Evolutionary conservation across 2,797 vertebrate genomes (phyloP), one percentile per base, ranked within the genome.

Genomic region (Geotrypetes seraphini): DNA sequence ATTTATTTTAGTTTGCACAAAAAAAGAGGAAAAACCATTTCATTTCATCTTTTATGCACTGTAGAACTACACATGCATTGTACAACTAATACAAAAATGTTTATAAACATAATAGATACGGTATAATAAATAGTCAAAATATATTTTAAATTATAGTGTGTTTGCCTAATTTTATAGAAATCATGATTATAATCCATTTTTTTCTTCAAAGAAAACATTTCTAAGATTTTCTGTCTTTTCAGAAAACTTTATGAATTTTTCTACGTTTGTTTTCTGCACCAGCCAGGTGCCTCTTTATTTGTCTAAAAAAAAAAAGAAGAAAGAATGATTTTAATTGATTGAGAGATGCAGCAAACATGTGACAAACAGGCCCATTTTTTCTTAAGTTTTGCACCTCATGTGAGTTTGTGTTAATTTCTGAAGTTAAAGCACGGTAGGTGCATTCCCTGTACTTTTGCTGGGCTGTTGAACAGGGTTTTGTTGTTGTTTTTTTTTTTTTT

Each of bases 201-300:
- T 16, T 53, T 33, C 30, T 47, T 33, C 41, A 43, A 31, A 36
- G 14, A 43, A 45, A 37, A 35, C 29, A 7, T 5, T 55, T 30
- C 5, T 4, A 35, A 28, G 48, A 19, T 19, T 22, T 50, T 55
- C 4, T 16, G 42, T 19, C 38, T 33, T n/a, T n/a, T 39, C 9
- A 42, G 11, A 31, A 32, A 38, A 35, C 21, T 33, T 2, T 41
- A 28, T 34, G 44, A 41, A 31, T 60, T 55, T 69, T 75, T 75
- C 56, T 71, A 70, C 36, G 76, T 76, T 24, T 66, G 55, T 47
- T 69, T 81, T 61, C 69, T 83, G 49, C 60, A 63, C 77, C 75
- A 78, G 11, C 49, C 53, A 25, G 77, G 77, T 39, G 51, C 60
- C 42, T 74, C 78, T 47, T 69, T 76, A 42, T 86, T 87, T 48